Percentiles rank a stretch among this genome's conserved stretches.
Conservation (phyloP, 2,797 vertebrate species). For the Brotula barbata region DNA sequence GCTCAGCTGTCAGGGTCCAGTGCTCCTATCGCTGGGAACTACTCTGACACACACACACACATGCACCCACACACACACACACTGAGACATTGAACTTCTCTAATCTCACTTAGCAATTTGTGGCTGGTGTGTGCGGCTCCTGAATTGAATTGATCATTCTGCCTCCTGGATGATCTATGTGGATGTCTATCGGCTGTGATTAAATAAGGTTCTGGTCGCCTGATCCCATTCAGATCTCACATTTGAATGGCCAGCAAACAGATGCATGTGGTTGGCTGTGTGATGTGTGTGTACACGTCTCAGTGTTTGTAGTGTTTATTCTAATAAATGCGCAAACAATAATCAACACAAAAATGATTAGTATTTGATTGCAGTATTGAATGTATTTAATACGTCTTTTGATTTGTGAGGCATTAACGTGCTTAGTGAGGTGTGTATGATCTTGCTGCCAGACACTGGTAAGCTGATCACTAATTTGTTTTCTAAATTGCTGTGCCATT, state of each 20-base stretch:
- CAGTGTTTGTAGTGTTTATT: background rate
- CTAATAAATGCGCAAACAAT: background rate
- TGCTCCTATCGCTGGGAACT: constrained; percentile 27
- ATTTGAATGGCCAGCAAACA: constrained; percentile 17
- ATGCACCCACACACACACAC: constrained; percentile 15
- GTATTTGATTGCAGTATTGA: background rate
- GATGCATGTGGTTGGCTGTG: constrained; percentile 7
- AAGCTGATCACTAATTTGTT: background rate
- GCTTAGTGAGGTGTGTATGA: too few species aligned
- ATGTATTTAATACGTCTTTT: background rate
- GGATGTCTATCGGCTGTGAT: constrained; percentile 21
- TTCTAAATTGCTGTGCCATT: background rate
- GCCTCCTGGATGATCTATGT: constrained; percentile 41
- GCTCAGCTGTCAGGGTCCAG: constrained; percentile 44
- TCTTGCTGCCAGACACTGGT: background rate
- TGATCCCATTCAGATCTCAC: constrained; percentile 22
- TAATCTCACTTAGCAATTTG: constrained; percentile 48
- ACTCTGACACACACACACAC: constrained; percentile 16
- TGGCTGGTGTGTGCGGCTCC: constrained; percentile 13
- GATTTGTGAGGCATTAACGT: too few species aligned
- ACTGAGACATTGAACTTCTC: constrained; percentile 41
- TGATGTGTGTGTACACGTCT: constrained; percentile 8
- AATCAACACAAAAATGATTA: background rate
- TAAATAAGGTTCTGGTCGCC: constrained; percentile 26
- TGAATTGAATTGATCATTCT: constrained; percentile 41